These are phyloP conservation scores for Zeus faber DNA, from an alignment of 2,113 vertebrate species.

Conservation along the genomic window DNA sequence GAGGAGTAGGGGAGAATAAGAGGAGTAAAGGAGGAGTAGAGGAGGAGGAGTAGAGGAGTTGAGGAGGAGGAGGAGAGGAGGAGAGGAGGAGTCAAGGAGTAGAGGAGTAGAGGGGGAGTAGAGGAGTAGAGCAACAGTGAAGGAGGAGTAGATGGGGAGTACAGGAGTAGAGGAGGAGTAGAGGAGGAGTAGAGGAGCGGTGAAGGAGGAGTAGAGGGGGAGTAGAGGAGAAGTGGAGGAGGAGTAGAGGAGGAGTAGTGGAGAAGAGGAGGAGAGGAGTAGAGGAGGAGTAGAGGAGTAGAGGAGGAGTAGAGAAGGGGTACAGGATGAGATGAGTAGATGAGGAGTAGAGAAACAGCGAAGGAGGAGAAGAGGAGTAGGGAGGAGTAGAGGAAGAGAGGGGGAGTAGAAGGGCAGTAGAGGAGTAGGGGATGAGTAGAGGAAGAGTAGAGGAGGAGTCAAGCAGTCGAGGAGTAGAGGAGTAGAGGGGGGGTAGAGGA, in stretches of 20 bases:
- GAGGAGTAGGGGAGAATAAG: no score
- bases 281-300: neutral
- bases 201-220: neutral
- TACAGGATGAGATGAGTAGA: neutral
- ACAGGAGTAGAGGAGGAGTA: neutral
- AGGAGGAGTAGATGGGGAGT: neutral
- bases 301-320: neutral
- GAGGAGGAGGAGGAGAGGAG: no score
- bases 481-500: neutral
- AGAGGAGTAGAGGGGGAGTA: neutral
- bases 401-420: neutral
- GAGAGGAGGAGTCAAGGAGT: neutral
- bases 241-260: neutral
- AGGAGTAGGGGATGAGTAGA: no score
- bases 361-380: no score
- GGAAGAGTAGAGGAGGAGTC: rapidly evolving
- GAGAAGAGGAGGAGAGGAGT: neutral
- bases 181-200: neutral
- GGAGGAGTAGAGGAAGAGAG: neutral
- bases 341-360: neutral
- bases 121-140: neutral
- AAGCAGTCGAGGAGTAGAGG: no score
- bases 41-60: no score
- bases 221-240: neutral
- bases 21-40: no score